Evolutionary conservation across 1,140 invertebrate species (phyloP).

Genomic region (Drosophila sucinea): DNA sequence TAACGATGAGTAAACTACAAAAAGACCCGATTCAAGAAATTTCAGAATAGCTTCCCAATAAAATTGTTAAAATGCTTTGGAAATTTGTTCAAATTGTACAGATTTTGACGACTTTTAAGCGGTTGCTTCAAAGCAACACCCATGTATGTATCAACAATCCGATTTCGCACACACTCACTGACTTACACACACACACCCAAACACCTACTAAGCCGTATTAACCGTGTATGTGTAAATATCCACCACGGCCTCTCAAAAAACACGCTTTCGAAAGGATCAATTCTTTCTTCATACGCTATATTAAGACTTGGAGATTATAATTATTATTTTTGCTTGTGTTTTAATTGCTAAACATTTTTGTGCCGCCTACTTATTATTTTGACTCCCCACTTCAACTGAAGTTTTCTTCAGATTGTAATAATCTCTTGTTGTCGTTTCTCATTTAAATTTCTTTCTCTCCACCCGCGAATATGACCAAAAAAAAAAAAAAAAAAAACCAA

Average conservation of each 20-base stretch:
- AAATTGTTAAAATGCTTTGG: too few species aligned
- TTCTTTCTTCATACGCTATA: conserved; percentile 5
- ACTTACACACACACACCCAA: conserved; percentile 10
- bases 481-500: conserved; percentile 24
- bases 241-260: conserved; percentile 14
- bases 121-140: not conserved
- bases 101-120: not conserved
- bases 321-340: not conserved
- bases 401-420: conserved; percentile 32
- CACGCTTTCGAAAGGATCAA: conserved; percentile 19
- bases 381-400: not conserved
- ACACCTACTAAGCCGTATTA: conserved; percentile 20
- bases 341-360: not conserved
- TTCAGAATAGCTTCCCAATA: too few species aligned
- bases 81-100: too few species aligned
- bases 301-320: not conserved
- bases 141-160: conserved; percentile 1
- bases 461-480: conserved; percentile 26
- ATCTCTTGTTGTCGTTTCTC: conserved; percentile 68
- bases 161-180: not conserved
- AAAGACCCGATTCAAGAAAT: too few species aligned
- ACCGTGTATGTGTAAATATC: conserved; percentile 33
- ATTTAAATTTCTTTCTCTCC: conserved; percentile 64
- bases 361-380: conserved; percentile 12
- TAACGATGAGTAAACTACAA: too few species aligned